Evolutionary conservation across 2,113 vertebrate genomes (phyloP).

Genomic region (Ictalurus punctatus): DNA sequence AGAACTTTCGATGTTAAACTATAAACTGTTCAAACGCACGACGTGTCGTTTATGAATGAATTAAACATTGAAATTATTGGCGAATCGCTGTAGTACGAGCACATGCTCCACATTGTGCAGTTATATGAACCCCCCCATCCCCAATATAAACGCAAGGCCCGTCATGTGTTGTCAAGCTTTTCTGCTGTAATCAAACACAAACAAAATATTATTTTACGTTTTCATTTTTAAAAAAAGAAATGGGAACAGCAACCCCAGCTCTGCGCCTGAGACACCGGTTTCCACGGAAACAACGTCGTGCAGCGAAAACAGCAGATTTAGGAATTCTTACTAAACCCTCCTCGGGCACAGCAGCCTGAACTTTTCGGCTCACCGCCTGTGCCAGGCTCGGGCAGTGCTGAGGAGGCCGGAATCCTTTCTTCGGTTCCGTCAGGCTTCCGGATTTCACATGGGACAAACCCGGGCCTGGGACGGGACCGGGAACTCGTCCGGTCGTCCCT

Average conservation of each 20-base stretch:
- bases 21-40: neutral
- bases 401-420: slow-evolving; percentile 73
- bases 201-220: neutral
- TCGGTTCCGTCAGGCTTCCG: slow-evolving; percentile 65
- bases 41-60: neutral
- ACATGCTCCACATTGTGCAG: neutral
- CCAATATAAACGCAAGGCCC: too few species aligned
- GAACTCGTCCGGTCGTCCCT: slow-evolving; percentile 58
- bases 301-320: slow-evolving; percentile 24
- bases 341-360: slow-evolving; percentile 71
- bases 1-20: neutral
- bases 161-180: too few species aligned
- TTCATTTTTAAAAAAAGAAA: neutral
- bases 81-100: neutral
- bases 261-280: neutral
- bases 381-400: slow-evolving; percentile 72
- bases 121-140: neutral
- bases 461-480: slow-evolving; percentile 56
- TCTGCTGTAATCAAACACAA: neutral
- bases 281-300: slow-evolving; percentile 2
- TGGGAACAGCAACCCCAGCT: neutral
- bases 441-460: slow-evolving; percentile 48
- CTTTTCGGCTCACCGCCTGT: slow-evolving; percentile 72
- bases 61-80: neutral
- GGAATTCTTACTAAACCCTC: slow-evolving; percentile 68